Conservation (phyloP, 1,140 invertebrate genomes). For the Caenorhabditis brenneri region DNA sequence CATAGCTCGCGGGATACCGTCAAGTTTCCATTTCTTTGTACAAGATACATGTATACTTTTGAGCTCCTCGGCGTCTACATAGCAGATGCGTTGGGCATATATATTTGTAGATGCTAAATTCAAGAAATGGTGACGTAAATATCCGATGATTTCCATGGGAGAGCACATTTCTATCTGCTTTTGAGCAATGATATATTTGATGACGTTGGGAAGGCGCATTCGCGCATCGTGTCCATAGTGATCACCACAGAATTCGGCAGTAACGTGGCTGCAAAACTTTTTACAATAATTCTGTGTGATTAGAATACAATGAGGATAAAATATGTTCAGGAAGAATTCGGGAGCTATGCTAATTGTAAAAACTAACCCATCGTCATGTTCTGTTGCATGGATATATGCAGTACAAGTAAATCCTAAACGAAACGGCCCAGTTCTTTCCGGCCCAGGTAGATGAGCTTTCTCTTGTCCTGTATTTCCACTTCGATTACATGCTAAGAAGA, state of each 20-base stretch:
- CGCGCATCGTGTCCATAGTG: conserved; percentile 53
- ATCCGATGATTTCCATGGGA: conserved; percentile 36
- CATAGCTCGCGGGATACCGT: background rate
- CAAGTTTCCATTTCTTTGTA: conserved; percentile 30
- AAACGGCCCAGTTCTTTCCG: conserved; percentile 8
- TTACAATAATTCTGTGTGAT: background rate
- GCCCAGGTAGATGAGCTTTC: background rate
- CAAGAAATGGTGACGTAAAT: conserved; percentile 13
- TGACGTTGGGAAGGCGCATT: conserved; percentile 47
- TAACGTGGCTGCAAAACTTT: conserved; percentile 27
- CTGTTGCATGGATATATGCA: conserved; percentile 52
- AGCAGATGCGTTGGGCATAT: conserved; percentile 42
- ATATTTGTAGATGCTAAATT: background rate
- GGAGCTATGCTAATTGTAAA: no score
- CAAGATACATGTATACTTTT: background rate
- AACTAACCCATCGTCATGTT: conserved; percentile 44
- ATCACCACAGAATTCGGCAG: conserved; percentile 49
- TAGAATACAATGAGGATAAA: no score
- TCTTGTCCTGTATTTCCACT: background rate
- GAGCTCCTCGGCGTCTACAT: conserved; percentile 44
- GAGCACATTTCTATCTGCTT: conserved; percentile 28
- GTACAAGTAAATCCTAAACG: conserved; percentile 47
- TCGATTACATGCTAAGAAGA: conserved; percentile 51
- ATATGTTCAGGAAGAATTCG: no score
- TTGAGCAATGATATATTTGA: conserved; percentile 40